Conservation (phyloP, 2,113 vertebrate genomes). For the Pelvicachromis taeniatus region DNA sequence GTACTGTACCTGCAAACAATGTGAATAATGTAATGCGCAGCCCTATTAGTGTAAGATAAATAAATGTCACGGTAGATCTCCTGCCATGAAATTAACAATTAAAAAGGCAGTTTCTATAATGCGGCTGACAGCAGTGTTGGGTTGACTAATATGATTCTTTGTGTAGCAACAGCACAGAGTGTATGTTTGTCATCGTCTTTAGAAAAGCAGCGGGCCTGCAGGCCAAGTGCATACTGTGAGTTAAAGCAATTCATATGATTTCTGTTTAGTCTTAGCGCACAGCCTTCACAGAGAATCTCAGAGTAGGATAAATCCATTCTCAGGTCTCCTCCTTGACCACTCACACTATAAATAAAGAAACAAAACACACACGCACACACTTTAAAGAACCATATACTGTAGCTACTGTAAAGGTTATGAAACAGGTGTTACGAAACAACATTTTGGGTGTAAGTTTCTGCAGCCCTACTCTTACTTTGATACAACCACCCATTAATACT, state of each 20-base stretch:
- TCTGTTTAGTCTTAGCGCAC: background rate
- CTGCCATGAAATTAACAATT: slow-evolving; percentile 26
- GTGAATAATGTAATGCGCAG: background rate
- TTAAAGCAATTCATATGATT: background rate
- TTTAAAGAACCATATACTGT: background rate
- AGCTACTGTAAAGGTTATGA: background rate
- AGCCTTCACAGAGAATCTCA: slow-evolving; percentile 2
- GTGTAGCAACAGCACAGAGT: background rate
- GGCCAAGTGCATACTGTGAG: background rate
- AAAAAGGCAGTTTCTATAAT: background rate
- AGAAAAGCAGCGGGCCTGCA: background rate
- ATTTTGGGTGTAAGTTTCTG: background rate
- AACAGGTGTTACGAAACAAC: background rate
- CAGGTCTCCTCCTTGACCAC: background rate
- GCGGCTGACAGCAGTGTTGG: background rate
- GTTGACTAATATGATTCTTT: background rate
- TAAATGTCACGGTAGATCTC: slow-evolving; percentile 5
- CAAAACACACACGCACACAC: background rate
- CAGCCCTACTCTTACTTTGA: background rate
- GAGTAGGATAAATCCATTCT: background rate
- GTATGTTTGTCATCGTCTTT: background rate
- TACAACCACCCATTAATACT: background rate
- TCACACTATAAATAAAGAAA: background rate
- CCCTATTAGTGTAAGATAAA: background rate
- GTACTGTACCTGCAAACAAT: slow-evolving; percentile 1